Evolutionary conservation across 2,797 vertebrate species (phyloP), one percentile per base, ranked within the genome.

Genomic region (Mormyrops boulengeri): DNA sequence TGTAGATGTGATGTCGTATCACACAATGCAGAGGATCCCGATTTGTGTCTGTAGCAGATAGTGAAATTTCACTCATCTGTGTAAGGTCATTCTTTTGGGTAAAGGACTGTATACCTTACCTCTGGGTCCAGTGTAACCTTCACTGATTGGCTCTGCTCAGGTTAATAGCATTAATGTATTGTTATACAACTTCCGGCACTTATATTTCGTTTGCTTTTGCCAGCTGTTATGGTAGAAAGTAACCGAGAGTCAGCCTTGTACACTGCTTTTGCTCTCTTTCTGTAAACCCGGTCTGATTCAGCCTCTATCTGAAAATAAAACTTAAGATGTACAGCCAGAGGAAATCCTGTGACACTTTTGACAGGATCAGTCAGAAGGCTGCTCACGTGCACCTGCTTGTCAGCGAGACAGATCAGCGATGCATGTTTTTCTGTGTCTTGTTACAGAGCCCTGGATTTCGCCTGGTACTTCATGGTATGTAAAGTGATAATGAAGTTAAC

Each of bases 61-160:
- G 89, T 2, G 85, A 88, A 49, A 34, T 84, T 82, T 90, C 90
- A 92, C 87, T 49, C 89, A 93, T 93, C 90, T 93, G 90, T 92
- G 93, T 93, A 92, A 93, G 4, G 85, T 90, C 69, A 14, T 80
- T 50, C 60, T 14, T 26, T 4, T 87, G 19, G 60, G 44, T 30
- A 26, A 22, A 38, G 57, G 57, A 69, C 14, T 73, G 47, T 86
- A 12, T 66, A 38, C 22, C 11, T 73, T 17, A 7, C 26, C 12
- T 22, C 84, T 89, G 88, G 91, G 90, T 93, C 9, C 92, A 0
- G 14, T 77, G 38, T 44, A 12, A 41, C 34, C 1, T n/a, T 80
- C 34, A 44, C 38, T 41, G 38, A 44, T 44, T 80, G 73, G 17
- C 38, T 80, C 12, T 41, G 1, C 12, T 41, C 0, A 77, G 5